Conservation (phyloP, 37 sponge, comb jelly and placozoan genomes). For the Theonella swinhoei region DNA sequence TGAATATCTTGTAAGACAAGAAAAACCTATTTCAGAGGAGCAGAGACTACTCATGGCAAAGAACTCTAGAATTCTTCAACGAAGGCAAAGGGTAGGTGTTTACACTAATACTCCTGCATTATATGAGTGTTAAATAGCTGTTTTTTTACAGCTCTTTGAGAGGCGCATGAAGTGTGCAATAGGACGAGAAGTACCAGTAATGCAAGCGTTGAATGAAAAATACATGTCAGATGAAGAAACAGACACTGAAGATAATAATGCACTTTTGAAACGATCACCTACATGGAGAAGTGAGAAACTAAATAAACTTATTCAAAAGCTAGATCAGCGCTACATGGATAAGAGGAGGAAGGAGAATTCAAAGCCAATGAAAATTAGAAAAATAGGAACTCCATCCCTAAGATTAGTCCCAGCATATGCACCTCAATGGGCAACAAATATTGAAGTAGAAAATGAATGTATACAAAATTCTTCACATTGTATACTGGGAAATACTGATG, state of each 20-base stretch:
- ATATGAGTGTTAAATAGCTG: neutral
- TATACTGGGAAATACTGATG: neutral
- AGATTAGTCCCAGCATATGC: neutral
- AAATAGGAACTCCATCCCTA: neutral
- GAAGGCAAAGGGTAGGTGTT: neutral
- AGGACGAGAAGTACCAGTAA: neutral
- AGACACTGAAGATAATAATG: neutral
- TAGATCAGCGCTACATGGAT: neutral
- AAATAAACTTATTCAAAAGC: neutral
- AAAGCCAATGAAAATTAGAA: neutral
- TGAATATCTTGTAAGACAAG: neutral
- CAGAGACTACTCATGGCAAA: neutral
- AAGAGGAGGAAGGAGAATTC: neutral
- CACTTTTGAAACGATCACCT: neutral
- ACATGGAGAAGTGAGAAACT: neutral
- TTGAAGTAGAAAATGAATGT: neutral
- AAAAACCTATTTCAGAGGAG: neutral
- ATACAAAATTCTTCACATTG: too few species aligned
- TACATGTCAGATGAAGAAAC: slow-evolving; percentile 16
- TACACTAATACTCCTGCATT: too few species aligned
- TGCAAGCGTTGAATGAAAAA: neutral
- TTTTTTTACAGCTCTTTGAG: neutral
- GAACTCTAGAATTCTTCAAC: neutral
- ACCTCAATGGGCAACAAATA: neutral
- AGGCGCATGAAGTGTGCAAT: neutral